Percentiles rank a stretch among this genome's conserved stretches.
Evolutionary conservation across 1,140 invertebrate species (phyloP).

Genomic region (Eriosoma lanigerum): DNA sequence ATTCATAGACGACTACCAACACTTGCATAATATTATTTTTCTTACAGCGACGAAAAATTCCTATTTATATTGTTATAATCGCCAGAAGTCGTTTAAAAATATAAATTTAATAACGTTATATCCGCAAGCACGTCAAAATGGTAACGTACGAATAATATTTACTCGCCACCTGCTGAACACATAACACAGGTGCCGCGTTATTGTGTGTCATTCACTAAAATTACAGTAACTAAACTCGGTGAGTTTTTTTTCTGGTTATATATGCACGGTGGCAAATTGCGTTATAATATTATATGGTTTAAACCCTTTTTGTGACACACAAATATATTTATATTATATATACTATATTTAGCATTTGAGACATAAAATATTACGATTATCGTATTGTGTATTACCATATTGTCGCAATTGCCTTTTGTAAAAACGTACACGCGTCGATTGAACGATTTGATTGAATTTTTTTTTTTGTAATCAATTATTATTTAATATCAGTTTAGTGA

Average conservation of each 20-base stretch:
- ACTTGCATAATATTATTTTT: background rate
- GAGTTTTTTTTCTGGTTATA: background rate
- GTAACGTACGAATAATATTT: background rate
- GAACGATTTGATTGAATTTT: too few species aligned
- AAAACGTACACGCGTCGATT: background rate
- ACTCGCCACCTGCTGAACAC: slow-evolving; percentile 34
- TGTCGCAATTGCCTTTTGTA: background rate
- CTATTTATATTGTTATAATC: too few species aligned
- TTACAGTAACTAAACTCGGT: background rate
- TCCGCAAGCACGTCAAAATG: too few species aligned
- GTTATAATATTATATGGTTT: too few species aligned
- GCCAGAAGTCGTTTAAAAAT: too few species aligned
- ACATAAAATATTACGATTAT: background rate
- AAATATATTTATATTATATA: background rate
- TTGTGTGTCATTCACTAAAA: slow-evolving; percentile 14
- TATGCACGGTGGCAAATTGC: background rate
- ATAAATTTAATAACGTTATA: too few species aligned
- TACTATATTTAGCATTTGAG: background rate
- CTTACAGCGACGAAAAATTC: background rate
- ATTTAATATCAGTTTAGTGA: too few species aligned
- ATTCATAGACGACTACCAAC: too few species aligned
- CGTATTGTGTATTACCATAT: background rate
- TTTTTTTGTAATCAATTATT: too few species aligned
- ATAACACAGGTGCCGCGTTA: slow-evolving; percentile 30
- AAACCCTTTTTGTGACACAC: background rate